Percentiles rank a stretch among this genome's conserved stretches.
phyloP scores from a whole-genome alignment of 2,113 vertebrate species.

The Antechinus stuartii region DNA sequence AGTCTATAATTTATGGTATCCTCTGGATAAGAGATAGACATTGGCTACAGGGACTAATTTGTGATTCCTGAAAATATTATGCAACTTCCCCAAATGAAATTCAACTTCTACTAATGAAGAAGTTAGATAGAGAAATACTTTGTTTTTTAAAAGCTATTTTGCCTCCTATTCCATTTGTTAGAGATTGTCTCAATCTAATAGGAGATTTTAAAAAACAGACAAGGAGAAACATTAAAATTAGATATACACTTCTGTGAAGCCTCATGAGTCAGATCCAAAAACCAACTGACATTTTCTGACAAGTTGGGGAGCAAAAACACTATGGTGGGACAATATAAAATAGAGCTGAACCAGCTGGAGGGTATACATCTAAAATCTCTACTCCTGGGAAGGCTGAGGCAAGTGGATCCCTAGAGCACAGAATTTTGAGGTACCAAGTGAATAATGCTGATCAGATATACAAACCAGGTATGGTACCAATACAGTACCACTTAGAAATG shows the following conservation, averaged over 20 bases:
- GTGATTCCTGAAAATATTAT: background rate
- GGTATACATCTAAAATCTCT: background rate
- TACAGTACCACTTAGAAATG: background rate
- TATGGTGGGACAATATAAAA: background rate
- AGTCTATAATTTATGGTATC: background rate
- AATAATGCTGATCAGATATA: background rate
- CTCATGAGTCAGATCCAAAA: background rate
- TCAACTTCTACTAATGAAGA: background rate
- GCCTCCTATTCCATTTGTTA: background rate
- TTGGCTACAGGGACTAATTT: background rate
- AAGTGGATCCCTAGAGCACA: background rate
- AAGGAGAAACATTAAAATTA: background rate
- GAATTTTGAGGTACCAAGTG: background rate
- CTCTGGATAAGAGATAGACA: background rate
- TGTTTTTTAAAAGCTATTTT: background rate
- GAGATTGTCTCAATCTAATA: background rate
- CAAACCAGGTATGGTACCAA: background rate
- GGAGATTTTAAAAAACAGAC: conserved; percentile 1
- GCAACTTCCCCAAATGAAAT: background rate
- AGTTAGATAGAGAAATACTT: background rate
- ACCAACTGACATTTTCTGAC: background rate
- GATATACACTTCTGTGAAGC: background rate
- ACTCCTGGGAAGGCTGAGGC: no score
- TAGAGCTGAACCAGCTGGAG: background rate
- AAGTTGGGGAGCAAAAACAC: accelerated